Percentiles rank a stretch among this genome's conserved stretches.
These are phyloP conservation scores for Cryptoblepharus egeriae DNA, from an alignment of 2,797 vertebrate genomes.

Conservation along the genomic window DNA sequence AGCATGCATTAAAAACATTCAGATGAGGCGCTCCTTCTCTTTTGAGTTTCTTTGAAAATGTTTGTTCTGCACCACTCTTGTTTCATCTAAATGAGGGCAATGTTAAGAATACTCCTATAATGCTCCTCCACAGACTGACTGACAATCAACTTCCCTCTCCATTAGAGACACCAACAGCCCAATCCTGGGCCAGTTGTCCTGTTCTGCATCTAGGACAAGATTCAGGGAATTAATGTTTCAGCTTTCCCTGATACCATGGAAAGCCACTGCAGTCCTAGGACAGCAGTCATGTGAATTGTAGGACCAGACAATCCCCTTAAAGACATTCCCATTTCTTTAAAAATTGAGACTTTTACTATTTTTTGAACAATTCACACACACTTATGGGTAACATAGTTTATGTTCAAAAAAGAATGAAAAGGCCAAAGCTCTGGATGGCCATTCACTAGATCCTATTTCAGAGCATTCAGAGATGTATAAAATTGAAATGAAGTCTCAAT, in stretches of 20 bases:
- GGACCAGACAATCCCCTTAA: not conserved
- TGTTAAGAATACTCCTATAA: constrained; percentile 75
- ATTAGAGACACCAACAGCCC: constrained; percentile 71
- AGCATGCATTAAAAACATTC: constrained; percentile 53
- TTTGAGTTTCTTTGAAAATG: constrained; percentile 44
- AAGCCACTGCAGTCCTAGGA: too few species aligned
- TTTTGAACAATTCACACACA: too few species aligned
- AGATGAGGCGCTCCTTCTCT: constrained; percentile 49
- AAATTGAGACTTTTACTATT: too few species aligned
- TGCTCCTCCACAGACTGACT: constrained; percentile 69
- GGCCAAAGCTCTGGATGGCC: accelerated
- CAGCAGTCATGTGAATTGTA: not conserved
- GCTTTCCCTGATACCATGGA: too few species aligned
- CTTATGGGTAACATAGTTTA: too few species aligned
- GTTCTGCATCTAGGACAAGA: too few species aligned
- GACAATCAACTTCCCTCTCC: constrained; percentile 66
- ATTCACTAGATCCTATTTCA: not conserved
- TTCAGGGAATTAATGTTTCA: too few species aligned
- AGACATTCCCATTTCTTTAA: too few species aligned
- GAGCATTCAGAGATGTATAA: not conserved
- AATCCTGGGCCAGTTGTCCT: too few species aligned
- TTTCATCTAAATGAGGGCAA: constrained; percentile 68
- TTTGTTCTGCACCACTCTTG: constrained; percentile 63
- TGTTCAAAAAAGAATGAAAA: not conserved
- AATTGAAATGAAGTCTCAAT: not conserved